phyloP scores from a whole-genome alignment of 2,888 invertebrate species.

The Caradrina clavipalpis region DNA sequence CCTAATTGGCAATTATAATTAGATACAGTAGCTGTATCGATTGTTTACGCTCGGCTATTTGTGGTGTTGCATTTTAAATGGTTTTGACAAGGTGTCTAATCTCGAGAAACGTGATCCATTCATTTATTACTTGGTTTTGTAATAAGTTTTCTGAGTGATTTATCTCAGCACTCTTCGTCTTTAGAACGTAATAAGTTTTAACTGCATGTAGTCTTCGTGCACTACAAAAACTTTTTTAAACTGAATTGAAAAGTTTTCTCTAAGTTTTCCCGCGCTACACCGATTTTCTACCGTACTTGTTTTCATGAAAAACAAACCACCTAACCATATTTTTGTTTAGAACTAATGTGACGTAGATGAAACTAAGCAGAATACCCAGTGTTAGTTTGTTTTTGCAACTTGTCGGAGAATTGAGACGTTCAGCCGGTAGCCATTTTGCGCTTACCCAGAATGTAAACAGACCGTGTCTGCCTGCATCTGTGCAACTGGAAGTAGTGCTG shows the following conservation, averaged over 20 bases:
- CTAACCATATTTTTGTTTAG: slow-evolving; percentile 10
- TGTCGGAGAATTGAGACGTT: slow-evolving; percentile 62
- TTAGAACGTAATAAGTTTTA: slow-evolving; percentile 12
- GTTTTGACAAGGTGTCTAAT: slow-evolving; percentile 8
- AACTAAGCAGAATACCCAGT: slow-evolving; percentile 36
- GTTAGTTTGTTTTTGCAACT: slow-evolving; percentile 60
- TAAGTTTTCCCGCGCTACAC: background rate
- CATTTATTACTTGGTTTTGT: background rate
- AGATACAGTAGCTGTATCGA: slow-evolving; percentile 25
- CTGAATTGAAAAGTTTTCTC: slow-evolving; percentile 30
- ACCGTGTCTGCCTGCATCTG: slow-evolving; percentile 70
- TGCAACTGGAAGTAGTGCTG: slow-evolving; percentile 49
- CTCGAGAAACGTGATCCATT: slow-evolving; percentile 8
- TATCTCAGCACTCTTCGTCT: background rate
- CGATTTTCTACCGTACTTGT: slow-evolving; percentile 3
- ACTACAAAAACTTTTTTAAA: slow-evolving; percentile 7
- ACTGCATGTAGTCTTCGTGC: background rate
- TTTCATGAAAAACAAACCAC: slow-evolving; percentile 9
- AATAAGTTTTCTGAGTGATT: background rate
- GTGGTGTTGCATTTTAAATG: slow-evolving; percentile 17
- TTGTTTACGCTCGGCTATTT: slow-evolving; percentile 23
- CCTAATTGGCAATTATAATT: slow-evolving; percentile 43
- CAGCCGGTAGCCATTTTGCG: slow-evolving; percentile 64
- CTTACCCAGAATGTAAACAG: slow-evolving; percentile 72
- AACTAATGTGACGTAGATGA: slow-evolving; percentile 22